Evolutionary conservation across 2,113 vertebrate species (phyloP).

Genomic region (Pollimyrus isidori): DNA sequence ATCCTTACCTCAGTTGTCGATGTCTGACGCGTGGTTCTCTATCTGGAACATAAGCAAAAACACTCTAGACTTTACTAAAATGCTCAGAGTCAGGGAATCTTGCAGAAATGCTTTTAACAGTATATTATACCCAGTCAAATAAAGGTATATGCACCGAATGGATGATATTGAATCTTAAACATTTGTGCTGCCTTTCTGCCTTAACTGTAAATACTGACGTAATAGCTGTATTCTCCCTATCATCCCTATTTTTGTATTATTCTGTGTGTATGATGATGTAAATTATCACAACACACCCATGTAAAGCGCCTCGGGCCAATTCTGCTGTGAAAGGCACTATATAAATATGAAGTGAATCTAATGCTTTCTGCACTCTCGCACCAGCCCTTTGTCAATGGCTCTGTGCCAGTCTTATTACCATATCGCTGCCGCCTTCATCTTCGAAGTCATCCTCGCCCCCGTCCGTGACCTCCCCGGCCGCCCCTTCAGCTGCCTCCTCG

Average conservation of each 20-base stretch:
- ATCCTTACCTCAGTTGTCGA: conserved; percentile 62
- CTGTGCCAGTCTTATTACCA: conserved; percentile 63
- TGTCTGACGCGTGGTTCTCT: conserved; percentile 61
- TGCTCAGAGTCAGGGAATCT: background rate
- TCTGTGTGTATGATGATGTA: background rate
- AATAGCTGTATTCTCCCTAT: background rate
- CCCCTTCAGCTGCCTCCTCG: conserved; percentile 81
- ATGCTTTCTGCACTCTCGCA: background rate
- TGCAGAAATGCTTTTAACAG: background rate
- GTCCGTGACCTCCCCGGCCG: conserved; percentile 90
- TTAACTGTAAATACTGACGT: background rate
- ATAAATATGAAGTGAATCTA: background rate
- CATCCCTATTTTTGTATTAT: background rate
- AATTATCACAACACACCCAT: background rate
- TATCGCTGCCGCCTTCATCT: conserved; percentile 87
- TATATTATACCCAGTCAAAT: background rate
- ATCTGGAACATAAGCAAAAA: conserved; percentile 45
- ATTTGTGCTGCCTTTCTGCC: background rate
- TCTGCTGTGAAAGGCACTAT: background rate
- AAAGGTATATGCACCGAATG: background rate
- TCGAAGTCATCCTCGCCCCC: conserved; percentile 94
- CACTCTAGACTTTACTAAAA: background rate
- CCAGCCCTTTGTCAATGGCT: background rate
- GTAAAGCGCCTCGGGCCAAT: background rate
- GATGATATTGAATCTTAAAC: background rate